These are phyloP conservation scores for Rhipidura dahli DNA, from an alignment of 2,113 vertebrate genomes.

Conservation along the genomic window DNA sequence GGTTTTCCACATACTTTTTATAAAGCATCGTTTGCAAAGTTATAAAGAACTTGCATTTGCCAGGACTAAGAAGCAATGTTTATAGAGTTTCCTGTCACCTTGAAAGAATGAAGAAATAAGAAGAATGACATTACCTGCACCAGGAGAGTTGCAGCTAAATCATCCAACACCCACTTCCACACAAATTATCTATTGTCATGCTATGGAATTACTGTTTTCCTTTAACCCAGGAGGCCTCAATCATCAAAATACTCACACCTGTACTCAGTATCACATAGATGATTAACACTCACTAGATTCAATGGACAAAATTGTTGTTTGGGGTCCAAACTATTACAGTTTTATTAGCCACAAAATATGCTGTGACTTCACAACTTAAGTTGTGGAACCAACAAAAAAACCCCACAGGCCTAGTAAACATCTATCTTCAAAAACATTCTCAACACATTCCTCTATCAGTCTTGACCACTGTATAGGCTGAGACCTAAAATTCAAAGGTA, in stretches of 20 bases:
- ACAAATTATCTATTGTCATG: not conserved
- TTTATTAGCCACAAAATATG: not conserved
- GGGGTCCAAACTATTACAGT: not conserved
- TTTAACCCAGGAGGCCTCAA: not conserved
- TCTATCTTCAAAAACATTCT: not conserved
- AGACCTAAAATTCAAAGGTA: not conserved
- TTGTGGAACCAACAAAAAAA: not conserved
- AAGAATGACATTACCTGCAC: not conserved
- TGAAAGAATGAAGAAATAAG: not conserved
- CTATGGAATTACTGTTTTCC: not conserved
- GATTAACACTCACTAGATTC: not conserved
- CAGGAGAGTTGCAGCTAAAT: not conserved
- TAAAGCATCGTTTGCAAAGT: not conserved
- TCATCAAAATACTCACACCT: not conserved
- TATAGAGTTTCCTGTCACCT: not conserved
- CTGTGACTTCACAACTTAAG: not conserved
- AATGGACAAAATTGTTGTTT: not conserved
- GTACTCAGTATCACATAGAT: not conserved
- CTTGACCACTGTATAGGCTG: not conserved
- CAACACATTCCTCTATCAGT: not conserved
- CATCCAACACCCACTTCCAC: not conserved
- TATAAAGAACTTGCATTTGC: not conserved
- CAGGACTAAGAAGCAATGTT: not conserved
- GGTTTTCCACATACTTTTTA: not conserved
- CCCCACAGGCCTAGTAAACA: not conserved